These are phyloP conservation scores for Stictocephala bisonia DNA, from an alignment of 2,888 invertebrate species.

Conservation along the genomic window DNA sequence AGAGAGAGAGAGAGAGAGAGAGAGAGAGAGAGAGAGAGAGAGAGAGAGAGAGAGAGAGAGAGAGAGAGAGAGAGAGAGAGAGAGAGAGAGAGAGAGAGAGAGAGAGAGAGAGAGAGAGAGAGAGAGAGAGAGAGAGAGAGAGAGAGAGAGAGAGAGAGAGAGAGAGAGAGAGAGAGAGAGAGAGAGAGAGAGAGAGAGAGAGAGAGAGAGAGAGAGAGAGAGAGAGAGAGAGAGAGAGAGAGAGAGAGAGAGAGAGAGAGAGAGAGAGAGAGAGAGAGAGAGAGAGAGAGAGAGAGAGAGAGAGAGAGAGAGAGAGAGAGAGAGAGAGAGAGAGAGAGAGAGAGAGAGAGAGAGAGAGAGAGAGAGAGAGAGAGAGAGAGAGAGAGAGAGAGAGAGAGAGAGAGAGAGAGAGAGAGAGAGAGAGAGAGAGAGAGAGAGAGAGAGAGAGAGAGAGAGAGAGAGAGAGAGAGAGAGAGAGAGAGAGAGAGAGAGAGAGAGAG, in stretches of 20 bases:
- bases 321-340: background rate
- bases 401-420: background rate
- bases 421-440: background rate
- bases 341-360: background rate
- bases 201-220: background rate
- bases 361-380: slow-evolving; percentile 2
- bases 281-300: background rate
- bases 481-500: background rate
- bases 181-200: too few relatives aligned
- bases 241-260: too few relatives aligned
- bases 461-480: slow-evolving; percentile 5
- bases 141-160: too few relatives aligned
- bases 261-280: background rate
- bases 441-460: slow-evolving; percentile 47
- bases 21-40: too few relatives aligned
- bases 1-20: too few relatives aligned
- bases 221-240: background rate
- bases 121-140: too few relatives aligned
- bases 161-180: too few relatives aligned
- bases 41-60: too few relatives aligned
- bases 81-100: too few relatives aligned
- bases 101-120: too few relatives aligned
- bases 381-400: background rate
- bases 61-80: too few relatives aligned
- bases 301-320: background rate